phyloP scores from a whole-genome alignment of 2,888 invertebrate species.

The Pammene aurita region DNA sequence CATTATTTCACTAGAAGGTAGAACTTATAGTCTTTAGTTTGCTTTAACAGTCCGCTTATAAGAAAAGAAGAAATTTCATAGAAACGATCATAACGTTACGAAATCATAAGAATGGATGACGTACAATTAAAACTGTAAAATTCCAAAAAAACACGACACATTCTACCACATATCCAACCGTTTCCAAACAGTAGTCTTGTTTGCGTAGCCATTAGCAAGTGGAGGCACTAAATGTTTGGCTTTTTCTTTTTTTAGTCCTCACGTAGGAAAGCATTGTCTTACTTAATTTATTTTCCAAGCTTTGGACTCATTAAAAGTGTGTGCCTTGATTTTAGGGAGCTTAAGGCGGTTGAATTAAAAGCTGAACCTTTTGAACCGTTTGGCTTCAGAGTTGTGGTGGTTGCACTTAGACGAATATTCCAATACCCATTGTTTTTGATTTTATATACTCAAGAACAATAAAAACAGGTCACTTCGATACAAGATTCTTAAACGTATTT shows the following conservation, averaged over 20 bases:
- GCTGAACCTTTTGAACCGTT: slow-evolving; percentile 10
- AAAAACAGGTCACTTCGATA: no score
- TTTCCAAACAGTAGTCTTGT: slow-evolving; percentile 61
- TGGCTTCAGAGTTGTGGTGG: not conserved
- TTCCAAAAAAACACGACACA: slow-evolving; percentile 24
- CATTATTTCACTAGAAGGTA: no score
- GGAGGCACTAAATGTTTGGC: slow-evolving; percentile 54
- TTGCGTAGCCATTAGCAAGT: slow-evolving; percentile 66
- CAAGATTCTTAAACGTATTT: no score
- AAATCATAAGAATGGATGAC: not conserved
- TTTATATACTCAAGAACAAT: no score
- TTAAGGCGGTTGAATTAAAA: slow-evolving; percentile 23
- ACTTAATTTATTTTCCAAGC: slow-evolving; percentile 36
- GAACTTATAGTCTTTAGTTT: no score
- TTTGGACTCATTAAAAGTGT: slow-evolving; percentile 39
- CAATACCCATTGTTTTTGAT: no score
- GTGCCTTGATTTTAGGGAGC: slow-evolving; percentile 23
- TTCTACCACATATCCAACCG: slow-evolving; percentile 17
- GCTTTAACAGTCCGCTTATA: no score
- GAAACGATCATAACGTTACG: no score
- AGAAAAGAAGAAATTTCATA: no score
- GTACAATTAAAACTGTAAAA: slow-evolving; percentile 23
- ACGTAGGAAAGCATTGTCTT: slow-evolving; percentile 52
- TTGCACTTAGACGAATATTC: not conserved
- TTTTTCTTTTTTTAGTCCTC: slow-evolving; percentile 40